A percentile compares a stretch with the other conserved stretches of the same genome.
phyloP scores from a whole-genome alignment of 2,113 vertebrate genomes.

The Centropus unirufus region DNA sequence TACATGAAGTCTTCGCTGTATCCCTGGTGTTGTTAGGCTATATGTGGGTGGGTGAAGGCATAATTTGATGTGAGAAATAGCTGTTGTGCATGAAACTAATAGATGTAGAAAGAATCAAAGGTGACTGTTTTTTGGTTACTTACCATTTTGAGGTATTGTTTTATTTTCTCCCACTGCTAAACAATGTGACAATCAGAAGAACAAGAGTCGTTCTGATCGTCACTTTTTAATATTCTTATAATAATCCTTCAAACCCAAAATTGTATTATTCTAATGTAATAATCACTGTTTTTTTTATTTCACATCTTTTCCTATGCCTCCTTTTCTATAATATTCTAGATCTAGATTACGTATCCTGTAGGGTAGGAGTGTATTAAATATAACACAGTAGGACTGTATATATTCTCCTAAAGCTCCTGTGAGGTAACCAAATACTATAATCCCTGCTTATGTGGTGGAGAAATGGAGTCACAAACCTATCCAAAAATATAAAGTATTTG shows the following conservation, averaged over 20 bases:
- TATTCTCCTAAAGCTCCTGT: neutral
- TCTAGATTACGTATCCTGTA: neutral
- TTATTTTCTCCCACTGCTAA: neutral
- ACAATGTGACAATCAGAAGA: neutral
- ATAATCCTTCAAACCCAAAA: neutral
- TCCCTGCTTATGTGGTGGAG: constrained; percentile 1
- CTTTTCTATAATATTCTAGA: neutral
- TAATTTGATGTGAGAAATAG: neutral
- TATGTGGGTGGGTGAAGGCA: neutral
- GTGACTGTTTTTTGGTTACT: neutral
- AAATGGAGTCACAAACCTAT: neutral
- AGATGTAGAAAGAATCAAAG: neutral
- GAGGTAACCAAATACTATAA: constrained; percentile 7
- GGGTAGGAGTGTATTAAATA: neutral
- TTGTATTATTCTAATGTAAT: neutral
- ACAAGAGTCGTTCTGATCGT: neutral
- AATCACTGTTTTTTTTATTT: neutral
- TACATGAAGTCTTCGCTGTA: neutral
- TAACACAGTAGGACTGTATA: neutral
- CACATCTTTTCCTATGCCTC: neutral
- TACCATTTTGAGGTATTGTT: neutral
- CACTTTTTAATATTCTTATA: neutral
- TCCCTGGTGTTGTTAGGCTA: neutral
- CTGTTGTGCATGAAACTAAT: neutral
- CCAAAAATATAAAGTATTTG: neutral